Evolutionary conservation across 2,797 vertebrate genomes (phyloP).

Genomic region (Rhynchonycteris naso): DNA sequence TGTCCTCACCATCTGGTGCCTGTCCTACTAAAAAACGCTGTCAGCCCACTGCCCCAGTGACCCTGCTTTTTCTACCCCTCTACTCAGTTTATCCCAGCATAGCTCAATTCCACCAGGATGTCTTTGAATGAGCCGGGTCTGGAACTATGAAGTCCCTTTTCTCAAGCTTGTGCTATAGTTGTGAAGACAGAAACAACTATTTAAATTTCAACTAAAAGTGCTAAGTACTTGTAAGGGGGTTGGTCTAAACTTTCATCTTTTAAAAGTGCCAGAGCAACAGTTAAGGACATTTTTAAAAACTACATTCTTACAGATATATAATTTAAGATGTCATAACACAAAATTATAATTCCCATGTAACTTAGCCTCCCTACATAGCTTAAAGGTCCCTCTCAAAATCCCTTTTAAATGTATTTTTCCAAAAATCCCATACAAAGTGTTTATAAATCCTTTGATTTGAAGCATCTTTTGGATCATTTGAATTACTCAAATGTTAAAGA

Average conservation of each 20-base stretch:
- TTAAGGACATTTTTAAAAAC: neutral
- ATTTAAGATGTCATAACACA: neutral
- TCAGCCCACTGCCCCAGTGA: neutral
- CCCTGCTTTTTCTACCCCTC: neutral
- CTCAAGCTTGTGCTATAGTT: neutral
- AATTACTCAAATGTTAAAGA: constrained; percentile 1
- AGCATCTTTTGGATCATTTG: neutral
- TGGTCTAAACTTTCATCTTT: neutral
- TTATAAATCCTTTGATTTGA: constrained; percentile 38
- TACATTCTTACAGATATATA: neutral
- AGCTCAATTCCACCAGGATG: neutral
- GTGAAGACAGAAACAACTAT: neutral
- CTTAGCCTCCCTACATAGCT: neutral
- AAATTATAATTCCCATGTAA: constrained; percentile 1
- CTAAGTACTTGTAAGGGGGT: neutral
- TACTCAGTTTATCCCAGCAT: neutral
- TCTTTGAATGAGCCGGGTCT: neutral
- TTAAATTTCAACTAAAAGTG: neutral
- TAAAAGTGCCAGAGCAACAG: constrained; percentile 20
- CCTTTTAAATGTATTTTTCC: constrained; percentile 37
- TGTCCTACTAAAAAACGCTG: neutral
- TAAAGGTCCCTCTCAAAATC: neutral
- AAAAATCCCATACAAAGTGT: constrained; percentile 25
- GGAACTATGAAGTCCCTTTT: neutral
- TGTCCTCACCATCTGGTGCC: neutral